phyloP scores from a whole-genome alignment of 2,797 vertebrate genomes.

The Oryzias dopingdopingensis region DNA sequence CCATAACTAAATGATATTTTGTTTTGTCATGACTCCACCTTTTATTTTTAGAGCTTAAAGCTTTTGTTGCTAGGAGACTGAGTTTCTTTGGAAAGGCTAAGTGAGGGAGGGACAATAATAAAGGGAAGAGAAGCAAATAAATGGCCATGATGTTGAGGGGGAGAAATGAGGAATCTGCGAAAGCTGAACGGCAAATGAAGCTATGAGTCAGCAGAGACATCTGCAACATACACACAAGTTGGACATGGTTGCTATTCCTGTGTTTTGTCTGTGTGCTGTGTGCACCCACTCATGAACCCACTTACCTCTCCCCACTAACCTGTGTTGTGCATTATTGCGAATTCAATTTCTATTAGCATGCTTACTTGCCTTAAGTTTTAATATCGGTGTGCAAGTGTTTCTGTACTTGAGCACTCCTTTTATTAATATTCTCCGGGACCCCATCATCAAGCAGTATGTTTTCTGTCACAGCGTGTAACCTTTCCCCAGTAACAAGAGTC shows the following conservation, averaged over 20 bases:
- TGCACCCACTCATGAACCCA: conserved; percentile 72
- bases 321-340: conserved; percentile 45
- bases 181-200: conserved; percentile 72
- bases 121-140: conserved; percentile 42
- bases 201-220: conserved; percentile 78
- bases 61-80: conserved; percentile 81
- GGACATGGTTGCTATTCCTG: conserved; percentile 68
- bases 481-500: conserved; percentile 47
- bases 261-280: conserved; percentile 66
- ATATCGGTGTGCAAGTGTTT: conserved; percentile 1
- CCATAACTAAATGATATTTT: conserved; percentile 64
- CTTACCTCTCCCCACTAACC: conserved; percentile 69
- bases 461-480: conserved; percentile 46
- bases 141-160: conserved; percentile 57
- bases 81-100: conserved; percentile 66
- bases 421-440: conserved; percentile 1
- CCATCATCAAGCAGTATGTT: conserved; percentile 20
- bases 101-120: conserved; percentile 59
- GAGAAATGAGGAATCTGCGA: conserved; percentile 69
- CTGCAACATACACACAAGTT: conserved; percentile 49
- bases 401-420: conserved; percentile 2
- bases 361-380: conserved; percentile 44
- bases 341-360: conserved; percentile 48
- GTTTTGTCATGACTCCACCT: conserved; percentile 65
- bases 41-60: conserved; percentile 80